Conservation (phyloP, 2,888 invertebrate genomes). For the Drosophila anceps region DNA sequence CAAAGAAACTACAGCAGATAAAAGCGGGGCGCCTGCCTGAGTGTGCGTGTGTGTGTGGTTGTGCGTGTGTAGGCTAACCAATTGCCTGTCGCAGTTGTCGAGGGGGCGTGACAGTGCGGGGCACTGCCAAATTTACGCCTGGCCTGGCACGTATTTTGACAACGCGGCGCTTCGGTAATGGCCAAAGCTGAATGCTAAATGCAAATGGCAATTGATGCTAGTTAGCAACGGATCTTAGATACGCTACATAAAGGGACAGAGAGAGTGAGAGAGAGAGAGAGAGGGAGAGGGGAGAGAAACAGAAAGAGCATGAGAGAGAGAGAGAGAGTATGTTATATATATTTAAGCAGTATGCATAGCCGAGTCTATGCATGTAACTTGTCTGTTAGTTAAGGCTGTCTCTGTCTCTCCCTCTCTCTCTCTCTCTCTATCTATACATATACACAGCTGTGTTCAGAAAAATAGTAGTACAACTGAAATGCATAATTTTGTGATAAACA, state of each 20-base stretch:
- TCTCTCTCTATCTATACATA: too few relatives aligned
- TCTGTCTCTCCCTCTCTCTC: too few relatives aligned
- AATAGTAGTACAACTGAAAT: too few relatives aligned
- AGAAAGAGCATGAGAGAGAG: neutral
- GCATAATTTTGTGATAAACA: too few relatives aligned
- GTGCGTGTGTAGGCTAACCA: constrained; percentile 17
- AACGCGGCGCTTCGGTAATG: constrained; percentile 48
- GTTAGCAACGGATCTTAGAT: neutral
- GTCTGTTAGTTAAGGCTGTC: too few relatives aligned
- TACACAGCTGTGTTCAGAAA: too few relatives aligned
- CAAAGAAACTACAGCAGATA: constrained; percentile 31
- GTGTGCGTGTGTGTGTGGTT: constrained; percentile 24
- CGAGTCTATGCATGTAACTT: too few relatives aligned
- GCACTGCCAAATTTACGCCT: constrained; percentile 43
- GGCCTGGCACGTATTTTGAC: constrained; percentile 61
- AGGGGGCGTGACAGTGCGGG: neutral
- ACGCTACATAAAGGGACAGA: neutral
- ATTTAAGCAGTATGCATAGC: too few relatives aligned
- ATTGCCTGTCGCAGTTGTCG: neutral
- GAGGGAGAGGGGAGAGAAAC: neutral
- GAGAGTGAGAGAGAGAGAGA: neutral
- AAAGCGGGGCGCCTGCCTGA: constrained; percentile 16
- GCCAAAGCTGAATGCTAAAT: constrained; percentile 19
- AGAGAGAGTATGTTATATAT: neutral
- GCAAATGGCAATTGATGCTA: constrained; percentile 45